Base-by-base conservation (phyloP, 2,888 invertebrate species). In the Agrotis exclamationis region DNA sequence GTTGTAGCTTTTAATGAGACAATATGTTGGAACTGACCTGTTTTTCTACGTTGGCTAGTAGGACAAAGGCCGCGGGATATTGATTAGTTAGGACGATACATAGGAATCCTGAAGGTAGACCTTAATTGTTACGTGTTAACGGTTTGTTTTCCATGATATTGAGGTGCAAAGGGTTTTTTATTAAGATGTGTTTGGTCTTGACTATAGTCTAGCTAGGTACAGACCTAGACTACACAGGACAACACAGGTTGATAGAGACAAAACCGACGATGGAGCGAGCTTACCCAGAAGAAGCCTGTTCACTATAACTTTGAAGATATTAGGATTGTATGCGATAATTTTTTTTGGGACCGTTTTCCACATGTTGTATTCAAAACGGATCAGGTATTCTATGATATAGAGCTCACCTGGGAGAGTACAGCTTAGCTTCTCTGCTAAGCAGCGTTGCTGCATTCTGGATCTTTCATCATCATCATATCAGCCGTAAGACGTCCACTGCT, bases 1-100 rank as follows among this genome's bases (percentile, higher is more conserved):
- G 22, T 20, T 7, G 45, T 56, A n/a, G 20, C 6, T 54, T 74
- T 65, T 80, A 65, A 80, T 57, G 50, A 75, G 51, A 39, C n/a
- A n/a, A n/a, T 24, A 60, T 20, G 54, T 54, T 70, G 13, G 56
- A 81, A 69, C 70, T 77, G 77, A 81, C 77, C 82, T 63, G 70
- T 70, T 60, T 80, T 48, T 58, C 58, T 48, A 50, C 28, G 33
- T 44, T 75, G 48, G 47, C 22, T 18, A 4, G 44, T 63, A 33
- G 70, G 50, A 51, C 45, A 48, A 22, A 64, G 70, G 70, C 44
- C 70, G 82, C 20, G 33, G 22, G 13, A 48, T 82, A 82, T 77
- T 63, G 82, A 77, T 82, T 63, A 13, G 54, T 51, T 20, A n/a
- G 44, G 24, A 14, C 54, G 48, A 16, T 56, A 47, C 70, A 70